Evolutionary conservation across 2,797 vertebrate genomes (phyloP), one percentile per base, ranked within the genome.

Genomic region (Falco columbarius): DNA sequence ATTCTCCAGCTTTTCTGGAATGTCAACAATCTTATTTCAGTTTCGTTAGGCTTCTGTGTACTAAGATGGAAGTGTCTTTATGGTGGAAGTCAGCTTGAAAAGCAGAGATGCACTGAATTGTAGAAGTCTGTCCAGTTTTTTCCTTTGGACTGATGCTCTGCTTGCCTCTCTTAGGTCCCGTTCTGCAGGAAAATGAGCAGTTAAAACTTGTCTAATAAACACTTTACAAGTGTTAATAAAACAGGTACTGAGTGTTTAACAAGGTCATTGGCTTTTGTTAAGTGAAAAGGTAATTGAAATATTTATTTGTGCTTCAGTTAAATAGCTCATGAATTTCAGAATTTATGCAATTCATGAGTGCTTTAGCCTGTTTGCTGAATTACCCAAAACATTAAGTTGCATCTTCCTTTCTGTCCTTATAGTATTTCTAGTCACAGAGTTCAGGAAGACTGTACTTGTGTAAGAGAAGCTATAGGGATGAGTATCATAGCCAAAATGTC

Each of bases 131-230:
- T 55, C 19, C 8, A 56, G 54, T 84, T 74, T 68, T 49, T 18
- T 3, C 4, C 6, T 30, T 26, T 0, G 0, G 63, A 36, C 18
- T 88, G 4, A 80, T 73, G 4, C 15, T 68, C 38, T 88, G 29
- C 73, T 67, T 83, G n/a, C 11, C 21, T 62, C 32, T 29, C 10
- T 61, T 77, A n/a, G 36, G 6, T 36, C 42, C 88, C 0, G 0
- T 9, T 72, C 29, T 84, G 32, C 32, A 47, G 54, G 54, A 94
- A 92, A 66, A 21, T 22, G 13, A 66, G 19, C 62, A 51, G 32
- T 66, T 38, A 72, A 66, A 47, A 67, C 36, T 93, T 58, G 7
- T n/a, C 38, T 38, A 46, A 68, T 87, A 91, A 85, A 30, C 22
- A 2, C 34, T 66, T n/a, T 68, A 6, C 26, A 44, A 75, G 15